Base-by-base conservation (phyloP, 2,888 invertebrate species). In the Plusia festucae region DNA sequence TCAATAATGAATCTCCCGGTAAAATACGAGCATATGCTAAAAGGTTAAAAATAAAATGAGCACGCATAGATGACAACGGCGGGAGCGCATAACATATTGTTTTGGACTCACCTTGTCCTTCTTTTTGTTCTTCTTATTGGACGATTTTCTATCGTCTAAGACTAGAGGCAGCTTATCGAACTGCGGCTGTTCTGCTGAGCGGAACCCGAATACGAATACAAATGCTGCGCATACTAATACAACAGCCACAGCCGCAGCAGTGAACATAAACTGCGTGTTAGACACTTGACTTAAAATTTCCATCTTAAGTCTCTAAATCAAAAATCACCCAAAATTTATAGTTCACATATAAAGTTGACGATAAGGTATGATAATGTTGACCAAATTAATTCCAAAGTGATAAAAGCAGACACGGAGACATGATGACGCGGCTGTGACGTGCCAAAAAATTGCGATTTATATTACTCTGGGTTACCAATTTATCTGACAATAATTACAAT, bases 141-240 rank as follows among this genome's bases (percentile, higher is more conserved):
- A 95, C 73, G 96, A 95, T 93, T 97, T 97, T 88, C 96, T 96
- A 84, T 97, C 97, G 88, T 96, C 97, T 78, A 95, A 85, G 76
- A 95, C 92, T 78, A 95, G 90, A 51, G 96, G 96, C 73, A 97
- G 94, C 91, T 97, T 97, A 86, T 97, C 97, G 90, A 97, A 97
- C 86, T 97, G 97, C 86, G 98, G 98, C 92, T 97, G 97, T 90
- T 97, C 97, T 78, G 97, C 96, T 72, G 97, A 96, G 93, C 97
- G 97, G 93, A 98, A 97, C 73, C 97, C 97, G 91, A 97, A 97
- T 76, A 96, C 96, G 93, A 97, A 97, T 83, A 97, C 97, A 81
- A 97, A 93, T 79, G 97, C 95, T 78, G 97, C 97, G 88, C 96
- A 97, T 81, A 97, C 90, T 87, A 97, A 96, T 83, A 97, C 97